Evolutionary conservation across 2,113 vertebrate species (phyloP).

Genomic region (Oncorhynchus gorbuscha): DNA sequence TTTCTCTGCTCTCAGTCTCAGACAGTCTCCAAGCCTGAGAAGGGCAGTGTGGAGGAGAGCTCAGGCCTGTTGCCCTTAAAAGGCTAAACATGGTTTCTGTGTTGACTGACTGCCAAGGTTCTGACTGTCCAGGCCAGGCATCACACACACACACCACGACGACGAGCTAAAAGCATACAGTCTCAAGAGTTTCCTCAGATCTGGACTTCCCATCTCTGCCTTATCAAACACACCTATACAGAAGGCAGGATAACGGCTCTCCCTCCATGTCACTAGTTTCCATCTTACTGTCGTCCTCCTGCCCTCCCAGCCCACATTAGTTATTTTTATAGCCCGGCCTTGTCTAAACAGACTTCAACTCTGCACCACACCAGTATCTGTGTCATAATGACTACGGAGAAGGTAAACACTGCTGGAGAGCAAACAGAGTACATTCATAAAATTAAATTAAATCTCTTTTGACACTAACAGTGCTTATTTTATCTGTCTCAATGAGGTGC

Average conservation of each 20-base stretch:
- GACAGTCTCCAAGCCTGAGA: neutral
- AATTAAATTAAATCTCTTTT: neutral
- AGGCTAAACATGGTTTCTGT: neutral
- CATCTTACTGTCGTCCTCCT: neutral
- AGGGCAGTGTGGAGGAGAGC: neutral
- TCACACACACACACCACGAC: neutral
- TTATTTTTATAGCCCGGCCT: neutral
- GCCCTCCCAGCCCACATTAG: neutral
- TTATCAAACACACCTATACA: neutral
- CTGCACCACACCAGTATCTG: neutral
- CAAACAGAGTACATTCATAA: neutral
- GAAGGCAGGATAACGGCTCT: neutral
- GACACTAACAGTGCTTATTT: neutral
- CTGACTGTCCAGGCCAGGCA: neutral
- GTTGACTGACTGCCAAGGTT: neutral
- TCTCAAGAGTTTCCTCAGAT: neutral
- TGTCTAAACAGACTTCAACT: neutral
- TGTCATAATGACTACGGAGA: neutral
- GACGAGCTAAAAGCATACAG: neutral
- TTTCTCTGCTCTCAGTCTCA: neutral
- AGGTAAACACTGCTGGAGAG: neutral
- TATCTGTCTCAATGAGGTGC: neutral
- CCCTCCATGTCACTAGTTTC: neutral
- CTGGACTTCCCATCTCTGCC: neutral
- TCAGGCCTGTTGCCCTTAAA: neutral